Percentiles rank a stretch among this genome's conserved stretches.
These are phyloP conservation scores for Carterocephalus palaemon DNA, from an alignment of 2,888 invertebrate species.

Conservation along the genomic window DNA sequence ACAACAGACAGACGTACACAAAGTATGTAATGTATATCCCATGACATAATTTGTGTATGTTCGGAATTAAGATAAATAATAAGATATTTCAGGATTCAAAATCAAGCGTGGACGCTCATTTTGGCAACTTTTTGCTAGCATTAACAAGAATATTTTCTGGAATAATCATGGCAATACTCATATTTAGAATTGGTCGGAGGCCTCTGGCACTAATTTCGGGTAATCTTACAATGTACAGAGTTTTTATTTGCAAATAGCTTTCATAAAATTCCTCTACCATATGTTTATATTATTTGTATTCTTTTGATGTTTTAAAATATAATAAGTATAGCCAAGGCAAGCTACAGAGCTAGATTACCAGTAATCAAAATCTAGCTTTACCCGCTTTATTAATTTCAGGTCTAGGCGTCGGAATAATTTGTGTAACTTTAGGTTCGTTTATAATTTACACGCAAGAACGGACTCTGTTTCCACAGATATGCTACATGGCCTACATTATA, in stretches of 20 bases:
- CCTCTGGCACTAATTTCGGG: constrained; percentile 49
- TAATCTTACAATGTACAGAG: no score
- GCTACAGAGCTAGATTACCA: no score
- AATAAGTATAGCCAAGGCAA: no score
- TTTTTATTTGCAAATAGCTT: no score
- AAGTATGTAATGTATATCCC: no score
- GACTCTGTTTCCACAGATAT: constrained; percentile 39
- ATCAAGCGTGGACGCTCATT: constrained; percentile 37
- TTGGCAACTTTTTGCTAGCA: constrained; percentile 43
- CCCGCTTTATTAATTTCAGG: constrained; percentile 44
- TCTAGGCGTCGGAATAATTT: constrained; percentile 41
- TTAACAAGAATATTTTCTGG: constrained; percentile 41
- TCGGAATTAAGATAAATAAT: neutral
- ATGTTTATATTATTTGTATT: neutral
- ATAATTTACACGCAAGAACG: constrained; percentile 29
- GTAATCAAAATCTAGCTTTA: no score
- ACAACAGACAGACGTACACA: no score
- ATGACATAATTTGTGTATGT: no score
- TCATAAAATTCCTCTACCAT: no score
- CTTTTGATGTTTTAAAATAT: neutral
- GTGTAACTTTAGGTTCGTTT: constrained; percentile 36
- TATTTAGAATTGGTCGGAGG: constrained; percentile 44
- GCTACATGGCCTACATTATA: constrained; percentile 40
- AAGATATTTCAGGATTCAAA: constrained; percentile 41
- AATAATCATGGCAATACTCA: constrained; percentile 37